A percentile compares a stretch with the other conserved stretches of the same genome.
phyloP scores from a whole-genome alignment of 1,140 invertebrate species.

The Pogonus chalceus region DNA sequence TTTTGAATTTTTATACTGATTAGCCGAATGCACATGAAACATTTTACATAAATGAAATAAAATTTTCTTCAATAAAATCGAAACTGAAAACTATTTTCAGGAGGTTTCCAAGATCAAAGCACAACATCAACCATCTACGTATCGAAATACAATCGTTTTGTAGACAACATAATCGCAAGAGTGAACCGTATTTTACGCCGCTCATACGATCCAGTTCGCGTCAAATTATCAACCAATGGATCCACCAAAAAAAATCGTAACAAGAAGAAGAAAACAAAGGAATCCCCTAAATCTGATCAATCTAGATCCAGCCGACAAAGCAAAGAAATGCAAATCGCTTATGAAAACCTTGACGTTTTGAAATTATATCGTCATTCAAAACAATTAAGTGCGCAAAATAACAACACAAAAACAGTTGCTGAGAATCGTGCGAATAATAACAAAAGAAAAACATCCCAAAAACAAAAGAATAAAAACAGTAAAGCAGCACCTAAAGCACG shows the following conservation, averaged over 20 bases:
- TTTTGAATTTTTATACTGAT: too few relatives aligned
- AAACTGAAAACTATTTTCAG: too few relatives aligned
- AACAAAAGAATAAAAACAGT: conserved; percentile 38
- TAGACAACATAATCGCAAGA: conserved; percentile 65
- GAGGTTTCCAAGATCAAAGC: conserved; percentile 27
- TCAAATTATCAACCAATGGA: conserved; percentile 50
- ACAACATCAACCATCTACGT: conserved; percentile 60
- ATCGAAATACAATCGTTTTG: conserved; percentile 69
- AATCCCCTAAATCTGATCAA: conserved; percentile 18
- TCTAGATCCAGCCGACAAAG: conserved; percentile 17
- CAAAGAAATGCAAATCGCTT: conserved; percentile 30
- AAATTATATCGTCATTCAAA: too few relatives aligned
- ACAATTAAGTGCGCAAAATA: conserved; percentile 20
- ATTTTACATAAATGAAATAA: too few relatives aligned
- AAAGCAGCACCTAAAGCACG: conserved; percentile 52
- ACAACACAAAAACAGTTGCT: conserved; percentile 12
- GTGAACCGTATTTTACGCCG: conserved; percentile 66
- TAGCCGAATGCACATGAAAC: too few relatives aligned
- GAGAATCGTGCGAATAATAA: conserved; percentile 9
- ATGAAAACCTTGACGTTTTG: conserved; percentile 16
- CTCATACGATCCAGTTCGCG: conserved; percentile 73
- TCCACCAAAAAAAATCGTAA: conserved; percentile 9
- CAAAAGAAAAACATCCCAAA: conserved; percentile 21
- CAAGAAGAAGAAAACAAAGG: conserved; percentile 3
- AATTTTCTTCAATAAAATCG: too few relatives aligned